These are phyloP conservation scores for Pampusana beccarii DNA, from an alignment of 2,113 vertebrate genomes.

Conservation along the genomic window DNA sequence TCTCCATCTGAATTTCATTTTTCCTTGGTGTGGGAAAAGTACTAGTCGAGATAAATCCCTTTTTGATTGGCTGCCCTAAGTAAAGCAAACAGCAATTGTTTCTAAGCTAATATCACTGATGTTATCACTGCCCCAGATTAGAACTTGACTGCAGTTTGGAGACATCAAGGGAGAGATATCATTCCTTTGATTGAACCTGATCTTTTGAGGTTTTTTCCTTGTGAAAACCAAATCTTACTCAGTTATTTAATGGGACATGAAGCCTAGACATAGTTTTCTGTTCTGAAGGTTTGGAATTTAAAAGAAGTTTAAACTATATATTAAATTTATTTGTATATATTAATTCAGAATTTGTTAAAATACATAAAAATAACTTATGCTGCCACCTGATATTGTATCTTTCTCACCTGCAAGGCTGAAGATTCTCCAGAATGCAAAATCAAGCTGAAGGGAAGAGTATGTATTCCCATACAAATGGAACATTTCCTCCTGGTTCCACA, in stretches of 20 bases:
- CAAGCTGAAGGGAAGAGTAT: background rate
- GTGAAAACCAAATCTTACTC: background rate
- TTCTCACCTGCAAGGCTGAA: background rate
- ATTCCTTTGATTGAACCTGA: background rate
- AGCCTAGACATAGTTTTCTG: background rate
- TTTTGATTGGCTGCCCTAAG: slow-evolving; percentile 1
- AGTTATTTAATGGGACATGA: background rate
- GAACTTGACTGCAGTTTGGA: background rate
- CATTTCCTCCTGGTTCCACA: background rate
- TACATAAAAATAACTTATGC: background rate
- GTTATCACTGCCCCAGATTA: background rate
- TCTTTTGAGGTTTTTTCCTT: background rate
- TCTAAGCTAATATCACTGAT: background rate
- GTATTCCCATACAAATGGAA: background rate
- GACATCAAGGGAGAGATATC: background rate
- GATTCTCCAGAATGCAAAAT: background rate
- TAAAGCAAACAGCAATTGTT: slow-evolving; percentile 11
- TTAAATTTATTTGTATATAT: background rate
- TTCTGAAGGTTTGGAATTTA: background rate
- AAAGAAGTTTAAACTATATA: background rate
- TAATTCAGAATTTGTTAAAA: background rate
- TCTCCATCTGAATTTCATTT: slow-evolving; percentile 1
- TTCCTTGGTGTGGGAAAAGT: background rate
- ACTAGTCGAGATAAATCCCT: slow-evolving; percentile 4
- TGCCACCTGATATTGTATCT: background rate